phyloP scores from a whole-genome alignment of 2,888 invertebrate species.

The Ophion costatus region DNA sequence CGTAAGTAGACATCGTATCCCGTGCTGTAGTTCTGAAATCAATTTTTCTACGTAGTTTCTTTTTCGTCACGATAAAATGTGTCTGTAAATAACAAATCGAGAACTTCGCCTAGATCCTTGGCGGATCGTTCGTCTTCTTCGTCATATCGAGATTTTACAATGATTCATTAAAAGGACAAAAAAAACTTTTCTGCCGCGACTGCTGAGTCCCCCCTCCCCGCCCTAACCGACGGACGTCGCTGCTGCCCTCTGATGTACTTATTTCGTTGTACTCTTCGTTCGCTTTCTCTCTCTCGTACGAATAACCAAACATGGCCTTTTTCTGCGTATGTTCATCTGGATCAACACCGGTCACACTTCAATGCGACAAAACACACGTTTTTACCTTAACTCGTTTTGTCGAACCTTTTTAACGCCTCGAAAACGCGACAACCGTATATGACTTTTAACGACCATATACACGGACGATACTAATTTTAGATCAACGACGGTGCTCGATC shows the following conservation, averaged over 20 bases:
- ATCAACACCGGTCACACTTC: conserved; percentile 6
- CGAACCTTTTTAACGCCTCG: conserved; percentile 48
- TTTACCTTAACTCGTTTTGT: conserved; percentile 61
- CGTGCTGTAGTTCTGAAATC: conserved; percentile 4
- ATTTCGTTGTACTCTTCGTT: not conserved
- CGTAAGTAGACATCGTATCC: conserved; percentile 52
- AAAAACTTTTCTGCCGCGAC: conserved; percentile 62
- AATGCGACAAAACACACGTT: conserved; percentile 39
- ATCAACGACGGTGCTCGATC: conserved; percentile 39
- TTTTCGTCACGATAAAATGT: not conserved
- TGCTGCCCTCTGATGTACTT: not conserved
- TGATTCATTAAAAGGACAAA: conserved; percentile 65
- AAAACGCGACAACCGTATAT: conserved; percentile 60
- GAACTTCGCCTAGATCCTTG: not conserved
- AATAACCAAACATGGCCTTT: conserved; percentile 55
- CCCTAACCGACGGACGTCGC: not conserved
- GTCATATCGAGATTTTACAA: conserved; percentile 58
- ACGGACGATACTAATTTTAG: conserved; percentile 47
- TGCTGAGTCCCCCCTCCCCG: conserved; percentile 28
- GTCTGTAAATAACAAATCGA: not conserved
- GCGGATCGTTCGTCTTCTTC: not conserved
- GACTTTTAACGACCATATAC: conserved; percentile 43
- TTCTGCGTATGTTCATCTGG: conserved; percentile 3
- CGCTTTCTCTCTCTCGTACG: not conserved
- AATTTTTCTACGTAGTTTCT: not conserved